Base-by-base conservation (phyloP, 2,113 vertebrate species). In the Upupa epops region DNA sequence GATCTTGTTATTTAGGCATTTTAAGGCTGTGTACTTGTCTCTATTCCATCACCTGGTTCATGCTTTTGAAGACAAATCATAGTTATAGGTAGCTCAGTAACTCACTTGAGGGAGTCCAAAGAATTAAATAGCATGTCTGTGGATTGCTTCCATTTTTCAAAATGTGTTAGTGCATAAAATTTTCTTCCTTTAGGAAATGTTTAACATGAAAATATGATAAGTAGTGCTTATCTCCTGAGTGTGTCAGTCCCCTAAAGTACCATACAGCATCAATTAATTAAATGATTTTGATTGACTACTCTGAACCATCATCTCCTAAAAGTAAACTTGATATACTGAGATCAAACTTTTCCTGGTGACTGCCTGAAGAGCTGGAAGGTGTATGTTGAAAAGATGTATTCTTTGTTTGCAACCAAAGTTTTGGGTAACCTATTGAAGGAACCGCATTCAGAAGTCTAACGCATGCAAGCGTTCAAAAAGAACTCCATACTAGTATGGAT, bases 181-280 rank as follows among this genome's bases (percentile, higher is more conserved):
- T 88, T 68, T 54, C 34, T 83, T 88, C 75, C 60, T 81, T 42
- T 59, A 83, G 56, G 45, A 92, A 81, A 65, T 65, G 25, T 61
- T 26, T 72, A 21, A 72, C 3, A 2, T 51, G 65, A 81, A 46
- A 86, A 58, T 81, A 48, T 58, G 61, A 74, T 32, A 78, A 58
- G 42, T 22, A 80, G 14, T 55, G 13, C 28, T 6, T 83, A 45
- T 69, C 69, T 90, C 73, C 36, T 29, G 58, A 91, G 73, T 72
- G 19, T 64, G 54, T 68, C 72, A 64, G 65, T 70, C 37, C 56
- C 88, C 54, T 65, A 37, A 88, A 90, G 45, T 56, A 49, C 54
- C 58, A 80, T 92, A 65, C 15, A 75, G 40, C 31, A 75, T 69
- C 58, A 59, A 72, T 90, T 92, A 88, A 93, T 95, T 86, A 90